Conservation (phyloP, 2,888 invertebrate species). For the Cephus nigrinus region DNA sequence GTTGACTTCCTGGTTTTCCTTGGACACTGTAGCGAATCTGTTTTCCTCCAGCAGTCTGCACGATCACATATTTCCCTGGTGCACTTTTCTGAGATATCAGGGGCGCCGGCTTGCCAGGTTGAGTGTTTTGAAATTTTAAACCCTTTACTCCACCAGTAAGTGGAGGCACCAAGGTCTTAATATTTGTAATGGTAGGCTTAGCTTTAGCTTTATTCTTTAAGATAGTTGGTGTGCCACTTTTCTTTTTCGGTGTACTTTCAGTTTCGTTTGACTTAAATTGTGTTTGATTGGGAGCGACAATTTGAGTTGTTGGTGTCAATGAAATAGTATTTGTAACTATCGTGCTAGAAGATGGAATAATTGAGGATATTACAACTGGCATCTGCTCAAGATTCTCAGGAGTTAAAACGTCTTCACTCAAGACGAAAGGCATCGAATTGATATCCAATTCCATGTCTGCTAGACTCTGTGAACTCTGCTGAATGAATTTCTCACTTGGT, state of each 20-base stretch:
- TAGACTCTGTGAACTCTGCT: constrained; percentile 53
- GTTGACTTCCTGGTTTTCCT: constrained; percentile 46
- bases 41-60: constrained; percentile 56
- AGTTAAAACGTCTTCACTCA: constrained; percentile 77
- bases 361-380: constrained; percentile 70
- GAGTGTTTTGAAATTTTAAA: constrained; percentile 50
- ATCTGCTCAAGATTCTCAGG: constrained; percentile 77
- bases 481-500: constrained; percentile 49
- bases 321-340: constrained; percentile 19
- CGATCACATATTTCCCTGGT: constrained; percentile 59
- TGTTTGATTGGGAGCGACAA: constrained; percentile 29
- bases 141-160: constrained; percentile 53
- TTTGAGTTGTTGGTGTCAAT: constrained; percentile 45
- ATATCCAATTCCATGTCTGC: constrained; percentile 73
- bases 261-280: constrained; percentile 21
- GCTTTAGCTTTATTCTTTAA: constrained; percentile 58
- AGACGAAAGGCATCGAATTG: constrained; percentile 80
- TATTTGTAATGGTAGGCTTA: constrained; percentile 60
- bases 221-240: constrained; percentile 57
- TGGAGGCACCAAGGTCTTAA: constrained; percentile 58
- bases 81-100: constrained; percentile 48
- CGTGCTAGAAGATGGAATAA: constrained; percentile 35
- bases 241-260: constrained; percentile 48
- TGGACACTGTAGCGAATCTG: constrained; percentile 57
- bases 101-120: constrained; percentile 42